Percentiles rank a stretch among this genome's conserved stretches.
These are phyloP conservation scores for Nasonia longicornis DNA, from an alignment of 1,140 invertebrate species.

Conservation along the genomic window DNA sequence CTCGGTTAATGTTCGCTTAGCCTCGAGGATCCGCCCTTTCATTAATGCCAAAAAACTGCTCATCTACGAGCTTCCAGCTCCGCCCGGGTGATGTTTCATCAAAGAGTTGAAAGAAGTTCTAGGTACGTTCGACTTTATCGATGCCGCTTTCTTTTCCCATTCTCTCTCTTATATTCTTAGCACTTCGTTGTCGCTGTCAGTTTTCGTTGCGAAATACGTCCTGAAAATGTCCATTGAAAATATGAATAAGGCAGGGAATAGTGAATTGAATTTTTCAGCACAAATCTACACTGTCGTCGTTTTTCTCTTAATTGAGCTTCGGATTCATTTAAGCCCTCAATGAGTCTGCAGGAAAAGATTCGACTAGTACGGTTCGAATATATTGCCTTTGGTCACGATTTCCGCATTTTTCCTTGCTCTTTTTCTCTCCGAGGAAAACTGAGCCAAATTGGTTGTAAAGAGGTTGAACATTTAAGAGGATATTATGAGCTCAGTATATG, in stretches of 20 bases:
- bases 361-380: not conserved
- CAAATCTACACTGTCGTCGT: not conserved
- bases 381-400: slow-evolving; percentile 8
- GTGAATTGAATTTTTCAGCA: slow-evolving; percentile 9
- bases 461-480: not conserved
- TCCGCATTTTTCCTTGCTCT: not conserved
- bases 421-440: not conserved
- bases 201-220: not conserved
- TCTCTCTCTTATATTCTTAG: not conserved
- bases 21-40: not conserved
- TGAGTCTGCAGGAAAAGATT: not conserved
- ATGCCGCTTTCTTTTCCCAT: not conserved
- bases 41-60: not conserved
- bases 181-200: not conserved
- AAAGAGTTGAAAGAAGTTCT: slow-evolving; percentile 2
- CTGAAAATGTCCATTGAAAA: not conserved
- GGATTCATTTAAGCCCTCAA: not conserved
- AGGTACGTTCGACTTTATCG: not conserved
- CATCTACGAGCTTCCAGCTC: not conserved
- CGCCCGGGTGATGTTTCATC: slow-evolving; percentile 10
- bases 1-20: not conserved
- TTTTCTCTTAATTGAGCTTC: slow-evolving; percentile 15
- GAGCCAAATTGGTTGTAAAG: not conserved
- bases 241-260: not conserved
- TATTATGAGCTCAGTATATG: not conserved